Conservation (phyloP, 2,888 invertebrate species). For the Agrochola litura region DNA sequence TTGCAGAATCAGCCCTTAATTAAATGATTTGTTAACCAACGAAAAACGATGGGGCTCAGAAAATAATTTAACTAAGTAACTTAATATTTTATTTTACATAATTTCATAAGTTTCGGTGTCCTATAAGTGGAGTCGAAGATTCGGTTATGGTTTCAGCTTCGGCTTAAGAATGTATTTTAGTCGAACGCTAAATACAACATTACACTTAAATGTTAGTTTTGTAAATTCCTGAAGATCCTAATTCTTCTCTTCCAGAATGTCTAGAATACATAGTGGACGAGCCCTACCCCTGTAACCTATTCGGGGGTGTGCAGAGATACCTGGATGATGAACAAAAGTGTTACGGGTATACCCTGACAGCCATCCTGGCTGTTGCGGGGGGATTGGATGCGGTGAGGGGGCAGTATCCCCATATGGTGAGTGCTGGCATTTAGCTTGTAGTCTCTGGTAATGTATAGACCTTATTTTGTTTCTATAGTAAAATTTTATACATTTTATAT, state of each 20-base stretch:
- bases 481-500: neutral
- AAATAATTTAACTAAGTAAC: too few species aligned
- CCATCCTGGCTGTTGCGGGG: slow-evolving; percentile 24
- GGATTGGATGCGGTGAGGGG: slow-evolving; percentile 41
- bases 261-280: slow-evolving; percentile 38
- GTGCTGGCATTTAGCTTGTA: neutral
- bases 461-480: neutral
- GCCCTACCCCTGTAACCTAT: slow-evolving; percentile 32
- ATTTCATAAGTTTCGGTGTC: too few species aligned
- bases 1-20: too few species aligned
- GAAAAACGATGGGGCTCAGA: too few species aligned
- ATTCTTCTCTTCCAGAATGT: slow-evolving; percentile 37
- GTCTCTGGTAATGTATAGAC: neutral
- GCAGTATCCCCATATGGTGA: slow-evolving; percentile 54
- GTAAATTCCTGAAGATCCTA: neutral
- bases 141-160: too few species aligned
- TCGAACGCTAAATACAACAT: too few species aligned
- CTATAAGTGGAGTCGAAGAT: too few species aligned
- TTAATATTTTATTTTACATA: too few species aligned
- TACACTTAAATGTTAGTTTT: neutral
- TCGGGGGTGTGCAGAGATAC: slow-evolving; percentile 34
- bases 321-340: slow-evolving; percentile 21
- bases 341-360: slow-evolving; percentile 29
- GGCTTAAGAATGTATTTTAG: too few species aligned
- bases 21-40: too few species aligned